Base-by-base conservation (phyloP, 2,888 invertebrate genomes). In the Cecidostiba fungosa region DNA sequence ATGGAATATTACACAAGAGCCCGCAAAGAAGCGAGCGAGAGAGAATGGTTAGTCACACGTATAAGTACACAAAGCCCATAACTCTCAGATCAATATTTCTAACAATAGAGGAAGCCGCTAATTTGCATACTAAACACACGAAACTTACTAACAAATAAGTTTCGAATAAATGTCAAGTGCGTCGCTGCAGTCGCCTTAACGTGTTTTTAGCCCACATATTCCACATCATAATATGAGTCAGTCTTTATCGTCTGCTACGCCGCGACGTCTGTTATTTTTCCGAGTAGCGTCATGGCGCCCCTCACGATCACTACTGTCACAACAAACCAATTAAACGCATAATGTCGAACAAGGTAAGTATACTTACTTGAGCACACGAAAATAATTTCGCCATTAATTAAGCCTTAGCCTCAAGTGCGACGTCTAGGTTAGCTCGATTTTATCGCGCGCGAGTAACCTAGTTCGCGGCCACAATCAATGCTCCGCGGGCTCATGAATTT, bases 301-400 rank as follows among this genome's bases (percentile, higher is more conserved):
- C 77, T 87, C 82, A 79, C 84, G 87, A 87, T 50, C 69, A 78
- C 84, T 87, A 87, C 87, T 90, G 89, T 90, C 89, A 90, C 89
- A 89, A 88, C 87, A 82, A 86, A 89, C 89, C 88, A 88, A 89
- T 89, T 88, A 86, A 73, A 62, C 43, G 74, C 88, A 89, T 88
- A 88, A 91, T 91, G 91, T 91, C 90, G 79, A 88, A 88, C 78
- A 90, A 89, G 88, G 91, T 91, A 79, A 76, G 86, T 86, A 39
- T 77, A 23, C 12, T 26, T 8, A 39, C 36, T 72, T 80, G 54
- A 10, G 2, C 16, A 78, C 43, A 12, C 12, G 1, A 50, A 59
- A 70, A 14, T 32, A 14, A 5, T 50, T 73, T 66, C 39, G 62
- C 12, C 14, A 8, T 26, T 32, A 32, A 29, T 29, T n/a, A n/a